phyloP scores from a whole-genome alignment of 2,797 vertebrate genomes.

The Mus caroli region DNA sequence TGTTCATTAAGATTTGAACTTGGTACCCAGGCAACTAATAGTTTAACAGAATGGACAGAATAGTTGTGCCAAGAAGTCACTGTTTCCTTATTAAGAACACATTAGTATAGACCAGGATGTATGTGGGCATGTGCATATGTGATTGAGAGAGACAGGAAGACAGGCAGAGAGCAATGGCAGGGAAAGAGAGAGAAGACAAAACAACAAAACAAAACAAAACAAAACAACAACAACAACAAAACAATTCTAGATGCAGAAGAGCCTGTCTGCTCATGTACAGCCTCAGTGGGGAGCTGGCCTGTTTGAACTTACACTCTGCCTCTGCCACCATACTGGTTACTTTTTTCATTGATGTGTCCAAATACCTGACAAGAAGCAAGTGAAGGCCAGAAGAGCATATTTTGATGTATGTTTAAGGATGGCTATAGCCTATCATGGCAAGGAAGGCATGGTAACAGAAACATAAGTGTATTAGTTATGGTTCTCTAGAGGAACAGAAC shows the following conservation, averaged over 20 bases:
- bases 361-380: not conserved
- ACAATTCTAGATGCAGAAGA: not conserved
- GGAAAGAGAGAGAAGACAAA: not conserved
- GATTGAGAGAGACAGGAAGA: not conserved
- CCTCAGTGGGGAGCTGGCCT: not conserved
- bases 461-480: not conserved
- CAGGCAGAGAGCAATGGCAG: not conserved
- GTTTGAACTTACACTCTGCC: not conserved
- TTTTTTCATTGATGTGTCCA: not conserved
- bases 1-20: slow-evolving; percentile 20
- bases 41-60: slow-evolving; percentile 55
- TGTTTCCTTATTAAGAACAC: not conserved
- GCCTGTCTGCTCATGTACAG: not conserved
- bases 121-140: not conserved
- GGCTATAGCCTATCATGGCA: not conserved
- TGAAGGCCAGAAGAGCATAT: not conserved
- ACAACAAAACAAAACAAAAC: too few species aligned
- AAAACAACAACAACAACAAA: too few species aligned
- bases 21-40: slow-evolving; percentile 21
- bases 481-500: not conserved
- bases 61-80: slow-evolving; percentile 54
- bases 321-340: not conserved
- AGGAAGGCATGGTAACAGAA: not conserved
- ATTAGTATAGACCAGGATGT: not conserved
- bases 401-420: not conserved